phyloP scores from a whole-genome alignment of 2,888 invertebrate species.

The Lottia gigantea region DNA sequence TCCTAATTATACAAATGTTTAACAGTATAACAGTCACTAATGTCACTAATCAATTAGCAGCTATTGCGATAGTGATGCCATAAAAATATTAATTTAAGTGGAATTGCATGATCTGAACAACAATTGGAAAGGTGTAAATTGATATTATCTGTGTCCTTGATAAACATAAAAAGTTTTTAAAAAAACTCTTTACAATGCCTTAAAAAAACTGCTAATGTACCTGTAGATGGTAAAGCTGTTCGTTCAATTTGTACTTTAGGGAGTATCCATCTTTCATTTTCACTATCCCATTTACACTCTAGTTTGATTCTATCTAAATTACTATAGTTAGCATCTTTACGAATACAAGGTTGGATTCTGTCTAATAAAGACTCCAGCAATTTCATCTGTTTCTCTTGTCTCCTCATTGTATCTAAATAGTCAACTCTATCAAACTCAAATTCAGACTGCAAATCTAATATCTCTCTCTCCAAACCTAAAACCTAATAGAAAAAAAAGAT shows the following conservation, averaged over 20 bases:
- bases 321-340: constrained; percentile 81
- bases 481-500: constrained; percentile 68
- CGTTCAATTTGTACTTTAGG: constrained; percentile 77
- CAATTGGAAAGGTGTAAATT: no score
- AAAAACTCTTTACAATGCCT: no score
- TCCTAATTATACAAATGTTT: no score
- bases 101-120: no score
- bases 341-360: constrained; percentile 75
- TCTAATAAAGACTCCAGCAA: constrained; percentile 71
- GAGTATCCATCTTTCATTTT: constrained; percentile 77
- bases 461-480: constrained; percentile 78
- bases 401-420: constrained; percentile 83
- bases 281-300: constrained; percentile 79
- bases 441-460: constrained; percentile 82
- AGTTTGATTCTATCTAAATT: constrained; percentile 79
- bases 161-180: no score
- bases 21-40: no score
- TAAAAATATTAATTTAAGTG: no score
- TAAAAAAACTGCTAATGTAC: constrained; percentile 26
- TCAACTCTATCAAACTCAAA: constrained; percentile 85
- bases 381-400: constrained; percentile 78
- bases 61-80: no score
- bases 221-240: constrained; percentile 76
- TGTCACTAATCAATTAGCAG: no score
- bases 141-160: no score